Base-by-base conservation (phyloP, 2,113 vertebrate species). In the Trinectes maculatus region DNA sequence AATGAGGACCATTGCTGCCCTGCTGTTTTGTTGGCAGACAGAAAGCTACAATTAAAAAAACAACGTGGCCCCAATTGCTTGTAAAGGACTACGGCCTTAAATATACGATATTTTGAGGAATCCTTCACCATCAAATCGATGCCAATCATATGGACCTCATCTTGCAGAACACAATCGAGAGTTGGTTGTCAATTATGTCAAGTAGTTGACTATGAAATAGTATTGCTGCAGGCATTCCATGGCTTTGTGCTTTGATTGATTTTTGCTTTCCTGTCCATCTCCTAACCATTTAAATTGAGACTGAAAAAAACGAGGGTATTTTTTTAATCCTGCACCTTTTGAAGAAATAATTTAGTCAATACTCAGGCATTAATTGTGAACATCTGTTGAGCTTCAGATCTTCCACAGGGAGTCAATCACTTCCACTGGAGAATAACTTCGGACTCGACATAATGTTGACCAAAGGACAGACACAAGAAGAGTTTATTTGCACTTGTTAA, bases 21-120 rank as follows among this genome's bases (percentile, higher is more conserved):
- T 44, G 56, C 71, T 65, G 48, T 40, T 60, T 6, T 61, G 10
- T 9, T 77, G 24, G 26, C 54, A 62, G 71, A 39, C 33, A 6
- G 34, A 31, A 54, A 24, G 64, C 68, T 31, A 19, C 29, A 37
- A 22, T 60, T 52, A 19, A 43, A 6, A 22, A 24, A 57, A 16
- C 33, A 6, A 18, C 8, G 19, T 40, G 0, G 21, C 56, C 43
- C 21, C 0, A 0, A 68, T 58, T 16, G 47, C 66, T 67, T 48
- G 49, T 69, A 56, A 75, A 51, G 16, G 13, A 60, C 18, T 15
- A 29, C 48, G 36, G 18, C 5, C 2, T 52, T 19, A 52, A 21
- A 31, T 42, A 43, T 9, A 43, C 2, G 3, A 26, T 28, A 15
- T 8, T 54, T 59, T 21, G 39, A 33, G 16, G 25, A 59, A 40